phyloP scores from a whole-genome alignment of 2,113 vertebrate species.

The Pseudonaja textilis region DNA sequence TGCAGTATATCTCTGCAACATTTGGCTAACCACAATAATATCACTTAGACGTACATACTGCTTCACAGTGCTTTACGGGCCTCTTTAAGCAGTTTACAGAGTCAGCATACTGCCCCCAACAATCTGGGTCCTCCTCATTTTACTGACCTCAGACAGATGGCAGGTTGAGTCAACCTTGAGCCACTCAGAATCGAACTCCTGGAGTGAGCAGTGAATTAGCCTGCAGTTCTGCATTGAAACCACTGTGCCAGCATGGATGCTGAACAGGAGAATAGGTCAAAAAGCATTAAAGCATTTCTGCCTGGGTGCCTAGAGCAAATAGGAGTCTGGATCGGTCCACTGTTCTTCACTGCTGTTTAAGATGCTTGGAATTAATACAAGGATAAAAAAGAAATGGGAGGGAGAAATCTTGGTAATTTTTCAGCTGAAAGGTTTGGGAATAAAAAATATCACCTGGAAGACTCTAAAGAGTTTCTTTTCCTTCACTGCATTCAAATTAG shows the following conservation, averaged over 20 bases:
- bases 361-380: neutral
- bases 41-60: too few species aligned
- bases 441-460: neutral
- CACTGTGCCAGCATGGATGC: too few species aligned
- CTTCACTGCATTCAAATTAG: neutral
- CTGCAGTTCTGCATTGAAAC: too few species aligned
- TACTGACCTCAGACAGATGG: too few species aligned
- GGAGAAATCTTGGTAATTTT: neutral
- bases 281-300: neutral
- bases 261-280: neutral
- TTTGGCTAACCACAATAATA: neutral
- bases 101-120: too few species aligned
- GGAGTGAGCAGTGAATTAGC: too few species aligned
- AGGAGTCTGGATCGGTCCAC: neutral
- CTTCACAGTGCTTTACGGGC: too few species aligned
- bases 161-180: too few species aligned
- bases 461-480: neutral
- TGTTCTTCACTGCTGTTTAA: neutral
- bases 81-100: too few species aligned
- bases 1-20: neutral
- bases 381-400: neutral
- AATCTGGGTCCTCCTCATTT: too few species aligned
- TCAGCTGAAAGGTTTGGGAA: neutral
- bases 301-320: neutral
- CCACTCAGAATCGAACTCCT: too few species aligned